Base-by-base conservation (phyloP, 1,140 invertebrate species). In the Leptoteleia sp. region DNA sequence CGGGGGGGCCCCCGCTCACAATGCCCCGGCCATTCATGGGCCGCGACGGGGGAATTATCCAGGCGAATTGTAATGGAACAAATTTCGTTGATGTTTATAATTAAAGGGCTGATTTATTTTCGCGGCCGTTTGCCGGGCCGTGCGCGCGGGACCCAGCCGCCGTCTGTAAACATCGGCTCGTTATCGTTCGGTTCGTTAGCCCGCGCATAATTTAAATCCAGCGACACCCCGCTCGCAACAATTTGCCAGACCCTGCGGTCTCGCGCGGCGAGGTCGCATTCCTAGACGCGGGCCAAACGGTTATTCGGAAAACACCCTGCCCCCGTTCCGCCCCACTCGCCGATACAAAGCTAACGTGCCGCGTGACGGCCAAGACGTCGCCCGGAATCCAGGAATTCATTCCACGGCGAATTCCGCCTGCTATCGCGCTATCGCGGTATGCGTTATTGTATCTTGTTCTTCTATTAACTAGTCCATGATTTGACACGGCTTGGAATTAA, bases 251-350 rank as follows among this genome's bases (percentile, higher is more conserved):
- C 47, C 48, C 75, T 81, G 83, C 50, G 81, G 83, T 81, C 79
- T 79, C 59, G 68, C 75, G 61, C 62, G 78, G 76, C 79, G 81
- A n/a, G 67, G 76, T 80, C 82, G 82, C 83, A 85, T 85, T 86
- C 84, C 83, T 81, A 61, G 75, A 78, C 72, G 80, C 75, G 65
- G 75, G 59, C 79, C 75, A 85, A 82, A 83, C 81, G 82, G 64
- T 84, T 83, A 85, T 85, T 84, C 81, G 83, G 70, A 82, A 83
- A 82, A 83, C 83, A 81, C n/a, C n/a, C n/a, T 3, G 22, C 83
- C 72, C 65, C 67, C 76, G 72, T 81, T 76, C 45, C 72, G n/a
- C n/a, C 78, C 79, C 80, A 80, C 78, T 81, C 76, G 77, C 65
- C 59, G 76, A 76, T 77, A 71, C 82, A 67, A 54, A 27, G 48